Percentiles rank a stretch among this genome's conserved stretches.
Conservation (phyloP, 2,797 vertebrate genomes). For the Microchirus variegatus region DNA sequence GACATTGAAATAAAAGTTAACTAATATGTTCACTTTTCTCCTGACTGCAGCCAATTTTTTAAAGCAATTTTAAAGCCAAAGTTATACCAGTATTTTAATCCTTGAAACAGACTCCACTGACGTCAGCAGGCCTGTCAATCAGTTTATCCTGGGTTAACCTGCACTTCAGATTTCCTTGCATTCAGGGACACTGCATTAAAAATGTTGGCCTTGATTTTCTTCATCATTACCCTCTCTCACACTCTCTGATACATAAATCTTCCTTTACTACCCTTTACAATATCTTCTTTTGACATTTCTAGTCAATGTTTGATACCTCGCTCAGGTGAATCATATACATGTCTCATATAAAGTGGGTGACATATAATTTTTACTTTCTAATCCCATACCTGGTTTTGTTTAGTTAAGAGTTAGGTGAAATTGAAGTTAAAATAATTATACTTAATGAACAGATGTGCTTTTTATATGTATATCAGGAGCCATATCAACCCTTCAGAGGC, state of each 20-base stretch:
- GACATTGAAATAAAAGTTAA: not conserved
- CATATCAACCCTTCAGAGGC: too few relatives aligned
- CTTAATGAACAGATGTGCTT: too few relatives aligned
- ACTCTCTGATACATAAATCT: not conserved
- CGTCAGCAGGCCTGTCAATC: slow-evolving; percentile 4
- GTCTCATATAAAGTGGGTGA: too few relatives aligned
- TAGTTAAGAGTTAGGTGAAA: too few relatives aligned
- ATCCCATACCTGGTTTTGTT: too few relatives aligned
- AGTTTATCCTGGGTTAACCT: not conserved
- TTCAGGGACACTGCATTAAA: not conserved
- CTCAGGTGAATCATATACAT: too few relatives aligned
- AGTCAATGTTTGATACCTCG: not conserved
- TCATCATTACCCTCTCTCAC: not conserved
- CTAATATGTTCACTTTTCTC: not conserved
- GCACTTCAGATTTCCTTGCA: not conserved
- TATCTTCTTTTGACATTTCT: not conserved
- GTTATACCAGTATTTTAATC: not conserved
- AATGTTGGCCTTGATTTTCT: not conserved
- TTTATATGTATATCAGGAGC: too few relatives aligned
- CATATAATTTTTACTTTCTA: too few relatives aligned
- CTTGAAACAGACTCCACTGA: not conserved
- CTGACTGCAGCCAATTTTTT: not conserved
- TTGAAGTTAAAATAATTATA: too few relatives aligned
- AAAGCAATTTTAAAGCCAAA: not conserved
- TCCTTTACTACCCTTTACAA: not conserved